phyloP scores from a whole-genome alignment of 2,888 invertebrate species.

The Periphyllus acericola region DNA sequence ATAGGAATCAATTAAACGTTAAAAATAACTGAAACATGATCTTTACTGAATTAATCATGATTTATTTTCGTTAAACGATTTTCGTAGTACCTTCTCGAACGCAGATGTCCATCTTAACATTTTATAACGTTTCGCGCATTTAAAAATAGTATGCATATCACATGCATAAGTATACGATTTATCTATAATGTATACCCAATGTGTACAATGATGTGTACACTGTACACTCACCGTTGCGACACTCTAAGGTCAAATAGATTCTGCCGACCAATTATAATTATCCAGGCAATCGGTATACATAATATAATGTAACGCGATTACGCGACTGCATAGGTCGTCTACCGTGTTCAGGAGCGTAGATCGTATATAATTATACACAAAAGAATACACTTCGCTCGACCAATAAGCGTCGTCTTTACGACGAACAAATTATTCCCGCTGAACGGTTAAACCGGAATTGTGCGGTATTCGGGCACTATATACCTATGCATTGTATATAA shows the following conservation, averaged over 20 bases:
- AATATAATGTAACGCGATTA: no score
- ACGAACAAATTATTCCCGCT: not conserved
- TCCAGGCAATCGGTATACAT: not conserved
- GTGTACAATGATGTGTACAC: no score
- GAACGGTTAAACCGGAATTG: not conserved
- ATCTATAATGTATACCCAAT: no score
- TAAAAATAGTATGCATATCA: no score
- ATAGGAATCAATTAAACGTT: not conserved
- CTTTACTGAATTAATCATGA: no score
- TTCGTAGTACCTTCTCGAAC: not conserved
- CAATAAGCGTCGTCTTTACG: not conserved
- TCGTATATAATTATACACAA: not conserved
- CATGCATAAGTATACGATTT: no score
- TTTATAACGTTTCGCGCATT: no score
- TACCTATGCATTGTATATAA: no score
- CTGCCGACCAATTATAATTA: not conserved
- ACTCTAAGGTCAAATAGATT: not conserved
- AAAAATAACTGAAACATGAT: no score
- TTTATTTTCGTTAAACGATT: not conserved
- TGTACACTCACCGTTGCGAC: not conserved
- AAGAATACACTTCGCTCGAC: not conserved
- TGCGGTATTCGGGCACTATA: not conserved
- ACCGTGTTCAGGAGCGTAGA: no score
- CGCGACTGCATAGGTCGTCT: no score
- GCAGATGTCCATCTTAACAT: not conserved